Evolutionary conservation across 2,888 invertebrate genomes (phyloP).

Genomic region (Callyntrura sp.): DNA sequence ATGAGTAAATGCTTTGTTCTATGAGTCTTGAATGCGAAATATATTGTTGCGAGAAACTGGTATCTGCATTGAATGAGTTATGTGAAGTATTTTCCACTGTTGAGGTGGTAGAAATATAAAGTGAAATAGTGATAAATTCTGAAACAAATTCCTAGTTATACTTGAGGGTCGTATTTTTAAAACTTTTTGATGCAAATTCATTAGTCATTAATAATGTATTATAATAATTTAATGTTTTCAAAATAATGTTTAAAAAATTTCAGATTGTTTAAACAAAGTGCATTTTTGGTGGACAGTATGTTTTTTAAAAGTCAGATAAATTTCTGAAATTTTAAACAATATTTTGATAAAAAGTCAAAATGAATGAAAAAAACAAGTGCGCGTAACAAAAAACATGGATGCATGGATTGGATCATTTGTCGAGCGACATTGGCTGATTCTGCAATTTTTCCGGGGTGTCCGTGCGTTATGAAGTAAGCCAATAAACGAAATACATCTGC

Average conservation of each 20-base stretch:
- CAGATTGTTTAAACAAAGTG: slow-evolving; percentile 10
- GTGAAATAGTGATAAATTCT: too few relatives aligned
- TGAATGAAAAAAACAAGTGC: slow-evolving; percentile 24
- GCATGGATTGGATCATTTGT: slow-evolving; percentile 57
- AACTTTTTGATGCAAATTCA: too few relatives aligned
- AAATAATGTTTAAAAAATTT: slow-evolving; percentile 17
- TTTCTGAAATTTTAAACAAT: not conserved
- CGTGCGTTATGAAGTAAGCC: slow-evolving; percentile 75
- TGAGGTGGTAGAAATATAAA: too few relatives aligned
- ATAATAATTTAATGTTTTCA: not conserved
- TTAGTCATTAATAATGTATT: too few relatives aligned
- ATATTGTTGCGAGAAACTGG: too few relatives aligned
- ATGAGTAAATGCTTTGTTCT: not conserved
- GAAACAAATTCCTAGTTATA: too few relatives aligned
- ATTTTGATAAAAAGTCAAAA: not conserved
- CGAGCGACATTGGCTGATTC: slow-evolving; percentile 65
- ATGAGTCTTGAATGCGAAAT: not conserved
- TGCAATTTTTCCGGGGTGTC: slow-evolving; percentile 71
- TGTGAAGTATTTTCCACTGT: too few relatives aligned
- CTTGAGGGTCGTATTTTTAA: too few relatives aligned
- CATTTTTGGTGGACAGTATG: not conserved
- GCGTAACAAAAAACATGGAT: slow-evolving; percentile 65
- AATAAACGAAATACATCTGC: not conserved
- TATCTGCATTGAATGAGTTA: too few relatives aligned
- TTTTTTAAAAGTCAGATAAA: slow-evolving; percentile 26